Conservation (phyloP, 53 echinoderm and acorn worm species). For the Holothuria scabra region DNA sequence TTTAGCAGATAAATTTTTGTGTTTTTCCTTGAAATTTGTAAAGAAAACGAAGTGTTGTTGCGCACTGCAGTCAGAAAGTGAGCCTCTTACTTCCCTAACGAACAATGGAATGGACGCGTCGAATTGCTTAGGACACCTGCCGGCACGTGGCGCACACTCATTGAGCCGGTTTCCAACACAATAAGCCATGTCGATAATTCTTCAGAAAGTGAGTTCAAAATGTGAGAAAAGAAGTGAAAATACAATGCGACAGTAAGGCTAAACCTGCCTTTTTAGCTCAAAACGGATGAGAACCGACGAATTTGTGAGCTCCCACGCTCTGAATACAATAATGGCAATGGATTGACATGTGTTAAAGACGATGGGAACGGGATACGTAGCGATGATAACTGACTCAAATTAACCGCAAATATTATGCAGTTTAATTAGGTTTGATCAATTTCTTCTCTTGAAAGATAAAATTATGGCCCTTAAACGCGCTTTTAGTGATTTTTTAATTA, state of each 20-base stretch:
- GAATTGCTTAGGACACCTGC: conserved; percentile 6
- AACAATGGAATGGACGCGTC: too few relatives aligned
- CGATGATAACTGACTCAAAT: too few relatives aligned
- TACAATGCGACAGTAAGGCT: background rate
- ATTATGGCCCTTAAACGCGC: too few relatives aligned
- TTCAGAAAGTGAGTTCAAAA: conserved; percentile 26
- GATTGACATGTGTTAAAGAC: conserved; percentile 20
- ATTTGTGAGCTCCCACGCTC: conserved; percentile 35
- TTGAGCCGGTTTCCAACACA: background rate
- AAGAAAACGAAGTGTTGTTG: too few relatives aligned
- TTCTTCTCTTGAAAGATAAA: too few relatives aligned
- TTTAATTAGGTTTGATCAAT: too few relatives aligned
- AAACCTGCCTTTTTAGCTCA: conserved; percentile 31
- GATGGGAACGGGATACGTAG: conserved; percentile 3
- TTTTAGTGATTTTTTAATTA: too few relatives aligned
- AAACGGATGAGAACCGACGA: conserved; percentile 30
- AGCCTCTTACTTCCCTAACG: too few relatives aligned
- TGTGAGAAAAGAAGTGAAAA: conserved; percentile 32
- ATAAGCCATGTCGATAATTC: conserved; percentile 18
- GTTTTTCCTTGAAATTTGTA: too few relatives aligned
- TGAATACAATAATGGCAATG: background rate
- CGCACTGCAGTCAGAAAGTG: too few relatives aligned
- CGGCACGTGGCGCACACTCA: conserved; percentile 13
- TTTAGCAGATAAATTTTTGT: too few relatives aligned
- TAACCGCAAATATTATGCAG: too few relatives aligned